Evolutionary conservation across 2,113 vertebrate genomes (phyloP), one percentile per base, ranked within the genome.

Genomic region (Psilopogon haemacephalus): DNA sequence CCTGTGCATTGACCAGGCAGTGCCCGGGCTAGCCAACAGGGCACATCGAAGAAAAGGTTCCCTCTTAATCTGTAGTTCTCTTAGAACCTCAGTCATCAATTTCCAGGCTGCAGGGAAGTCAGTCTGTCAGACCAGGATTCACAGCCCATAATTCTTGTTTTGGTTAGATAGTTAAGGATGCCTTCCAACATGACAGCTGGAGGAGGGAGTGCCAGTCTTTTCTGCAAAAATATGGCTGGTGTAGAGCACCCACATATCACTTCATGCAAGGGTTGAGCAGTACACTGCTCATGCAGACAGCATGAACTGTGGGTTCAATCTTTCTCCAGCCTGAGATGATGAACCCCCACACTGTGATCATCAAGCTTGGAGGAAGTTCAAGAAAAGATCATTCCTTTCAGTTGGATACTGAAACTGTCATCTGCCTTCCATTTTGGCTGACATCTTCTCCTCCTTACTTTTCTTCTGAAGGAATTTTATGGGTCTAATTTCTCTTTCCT

Each of bases 111-210:
- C 52, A 88, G 75, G 44, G 79, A 95, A 94, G 87, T 92, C 82
- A 87, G 14, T 92, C 94, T 89, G 89, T 82, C 82, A 95, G 85
- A 93, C 63, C 44, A 40, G 60, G 82, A 94, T 93, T 95, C 85
- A 46, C 68, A 93, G 88, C 20, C 90, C 76, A 52, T n/a, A 85
- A 74, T 86, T 94, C 89, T 91, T 37, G 0, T 83, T 50, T 71
- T 42, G 23, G 23, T 73, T 85, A 89, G 77, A 90, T 71, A 64
- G 74, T 63, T 83, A 76, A 65, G 72, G 79, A 80, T 89, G 52
- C 15, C 60, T 95, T 95, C 92, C 93, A 95, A 89, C 32, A 93
- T 56, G 78, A 88, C 95, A 95, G 92, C 92, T 95, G 85, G 79
- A 58, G 50, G 75, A 96, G 60, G 33, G 75, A 88, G 79, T 94